Percentiles rank a stretch among this genome's conserved stretches.
Conservation (phyloP, 2,888 invertebrate genomes). For the Pristionchus arcanus region DNA sequence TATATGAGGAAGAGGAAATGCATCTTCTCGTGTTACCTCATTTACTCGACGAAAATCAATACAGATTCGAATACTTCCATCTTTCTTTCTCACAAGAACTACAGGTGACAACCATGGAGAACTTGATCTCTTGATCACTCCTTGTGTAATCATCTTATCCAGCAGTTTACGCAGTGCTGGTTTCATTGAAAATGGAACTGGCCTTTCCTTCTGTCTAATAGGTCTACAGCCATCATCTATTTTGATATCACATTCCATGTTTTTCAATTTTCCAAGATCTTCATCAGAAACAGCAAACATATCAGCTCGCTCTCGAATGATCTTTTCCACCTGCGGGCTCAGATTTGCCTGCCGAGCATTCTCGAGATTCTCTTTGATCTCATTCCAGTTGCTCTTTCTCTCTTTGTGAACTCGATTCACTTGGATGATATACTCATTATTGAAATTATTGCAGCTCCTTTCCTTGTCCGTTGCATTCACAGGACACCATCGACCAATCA, state of each 20-base stretch:
- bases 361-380: not conserved
- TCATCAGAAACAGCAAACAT: not conserved
- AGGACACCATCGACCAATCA: not conserved
- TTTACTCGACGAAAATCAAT: too few relatives aligned
- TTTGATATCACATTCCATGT: not conserved
- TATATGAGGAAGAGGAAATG: too few relatives aligned
- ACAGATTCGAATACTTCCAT: too few relatives aligned
- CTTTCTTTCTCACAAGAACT: too few relatives aligned
- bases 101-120: too few relatives aligned
- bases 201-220: constrained; percentile 57
- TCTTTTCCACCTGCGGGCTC: not conserved
- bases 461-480: not conserved
- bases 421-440: too few relatives aligned
- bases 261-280: not conserved
- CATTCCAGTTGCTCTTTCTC: not conserved
- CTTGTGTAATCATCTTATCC: constrained; percentile 25
- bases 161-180: not conserved
- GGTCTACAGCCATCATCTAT: not conserved
- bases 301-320: not conserved
- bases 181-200: constrained; percentile 45
- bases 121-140: too few relatives aligned
- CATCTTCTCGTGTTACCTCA: too few relatives aligned
- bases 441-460: too few relatives aligned
- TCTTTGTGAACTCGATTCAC: too few relatives aligned
- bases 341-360: not conserved